Evolutionary conservation across 2,888 invertebrate species (phyloP).

Genomic region (Oscheius myriophilus): DNA sequence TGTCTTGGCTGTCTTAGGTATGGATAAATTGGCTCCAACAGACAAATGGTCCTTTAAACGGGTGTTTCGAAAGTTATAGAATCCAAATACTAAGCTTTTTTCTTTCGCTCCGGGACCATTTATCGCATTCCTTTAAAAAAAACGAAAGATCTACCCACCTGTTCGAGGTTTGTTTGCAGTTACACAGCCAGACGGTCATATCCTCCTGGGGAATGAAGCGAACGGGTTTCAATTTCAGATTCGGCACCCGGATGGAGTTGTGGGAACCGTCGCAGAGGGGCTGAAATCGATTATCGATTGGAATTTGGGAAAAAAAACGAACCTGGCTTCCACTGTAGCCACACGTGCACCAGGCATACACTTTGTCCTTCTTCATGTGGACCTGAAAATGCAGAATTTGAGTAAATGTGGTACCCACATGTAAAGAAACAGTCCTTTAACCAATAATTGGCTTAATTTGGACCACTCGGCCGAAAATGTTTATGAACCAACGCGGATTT

Average conservation of each 20-base stretch:
- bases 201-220: constrained; percentile 82
- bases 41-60: too few relatives aligned
- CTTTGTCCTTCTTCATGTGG: constrained; percentile 77
- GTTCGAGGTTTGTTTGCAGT: constrained; percentile 86
- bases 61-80: neutral
- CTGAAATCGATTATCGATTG: constrained; percentile 72
- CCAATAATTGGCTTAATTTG: too few relatives aligned
- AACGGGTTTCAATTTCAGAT: constrained; percentile 80
- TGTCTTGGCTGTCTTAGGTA: too few relatives aligned
- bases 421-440: too few relatives aligned
- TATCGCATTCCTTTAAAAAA: constrained; percentile 3
- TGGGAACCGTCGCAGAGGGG: constrained; percentile 96
- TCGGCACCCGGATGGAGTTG: constrained; percentile 71
- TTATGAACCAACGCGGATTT: too few relatives aligned
- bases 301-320: neutral
- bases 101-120: neutral
- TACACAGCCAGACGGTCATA: constrained; percentile 92
- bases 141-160: too few relatives aligned
- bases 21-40: too few relatives aligned
- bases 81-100: neutral
- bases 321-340: constrained; percentile 86
- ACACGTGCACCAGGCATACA: constrained; percentile 91
- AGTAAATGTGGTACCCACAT: too few relatives aligned
- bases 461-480: too few relatives aligned
- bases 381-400: constrained; percentile 45